Evolutionary conservation across 2,888 invertebrate species (phyloP), one percentile per base, ranked within the genome.

Genomic region (Tipula unca): DNA sequence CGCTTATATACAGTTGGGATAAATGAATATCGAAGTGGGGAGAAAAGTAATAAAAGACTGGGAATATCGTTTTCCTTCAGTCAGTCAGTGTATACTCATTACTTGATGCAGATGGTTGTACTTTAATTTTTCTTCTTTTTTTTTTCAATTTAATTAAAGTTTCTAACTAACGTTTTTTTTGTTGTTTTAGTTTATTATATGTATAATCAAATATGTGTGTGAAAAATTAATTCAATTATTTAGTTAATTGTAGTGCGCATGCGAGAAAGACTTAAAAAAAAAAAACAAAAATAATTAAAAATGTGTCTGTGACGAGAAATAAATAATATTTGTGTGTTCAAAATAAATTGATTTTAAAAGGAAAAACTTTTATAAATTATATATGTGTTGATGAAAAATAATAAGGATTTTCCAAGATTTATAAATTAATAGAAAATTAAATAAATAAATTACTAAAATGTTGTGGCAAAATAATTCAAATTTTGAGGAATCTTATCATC

Each of bases 401-500:
- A 36, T 35, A 84, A n/a, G 25, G 20, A 39, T 20, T 84, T 36
- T 36, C 14, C 20, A 25, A 84, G 1, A n/a, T 84, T 20, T 20
- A 84, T 36, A 36, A 84, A 84, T 84, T 25, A 84, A 25, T 35
- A 13, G 14, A 39, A 84, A 39, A 84, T 29, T 29, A 29, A 32
- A 32, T 29, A 29, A 29, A 84, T 20, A 84, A 84, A 13, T 20
- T 39, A 39, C 36, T 8, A 84, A 89, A 88, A 91, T 91, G 91
- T 87, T 90, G 89, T 91, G 91, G 91, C 90, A 90, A 89, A 88
- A 89, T 86, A 90, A 90, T 86, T 88, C 88, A 87, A 42, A 39
- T 32, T 36, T 84, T 29, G 91, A 90, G 87, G 91, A 90, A 88
- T 88, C 87, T 87, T 89, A 89, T 88, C 89, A 89, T 86, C 87